Evolutionary conservation across 2,888 invertebrate species (phyloP).

Genomic region (Drosophila fungiperda): DNA sequence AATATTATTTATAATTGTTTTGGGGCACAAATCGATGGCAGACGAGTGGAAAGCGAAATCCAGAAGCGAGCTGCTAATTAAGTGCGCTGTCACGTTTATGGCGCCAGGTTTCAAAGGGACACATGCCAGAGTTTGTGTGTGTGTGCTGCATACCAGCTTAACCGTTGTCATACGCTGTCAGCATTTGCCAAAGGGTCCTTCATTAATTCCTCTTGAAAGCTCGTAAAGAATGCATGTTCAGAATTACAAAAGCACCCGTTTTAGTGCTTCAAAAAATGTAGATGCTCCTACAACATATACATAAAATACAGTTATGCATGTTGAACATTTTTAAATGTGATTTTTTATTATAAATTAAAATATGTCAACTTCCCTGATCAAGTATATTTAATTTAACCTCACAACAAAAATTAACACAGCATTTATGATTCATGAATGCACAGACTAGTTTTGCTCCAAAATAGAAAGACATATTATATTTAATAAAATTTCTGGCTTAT

Average conservation of each 20-base stretch:
- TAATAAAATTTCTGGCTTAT: too few species aligned
- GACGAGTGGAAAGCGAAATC: neutral
- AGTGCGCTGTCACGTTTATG: conserved; percentile 58
- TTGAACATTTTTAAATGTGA: neutral
- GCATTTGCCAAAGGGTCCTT: conserved; percentile 15
- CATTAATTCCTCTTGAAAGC: conserved; percentile 16
- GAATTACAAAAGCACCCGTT: neutral
- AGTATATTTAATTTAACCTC: neutral
- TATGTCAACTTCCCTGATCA: neutral
- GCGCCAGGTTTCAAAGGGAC: conserved; percentile 8
- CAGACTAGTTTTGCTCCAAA: neutral
- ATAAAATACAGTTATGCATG: neutral
- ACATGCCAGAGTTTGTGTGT: neutral
- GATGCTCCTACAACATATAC: neutral
- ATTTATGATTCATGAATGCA: neutral
- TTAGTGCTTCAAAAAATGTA: neutral
- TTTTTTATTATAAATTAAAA: neutral
- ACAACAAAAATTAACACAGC: neutral
- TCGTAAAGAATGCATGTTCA: conserved; percentile 9
- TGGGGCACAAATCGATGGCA: conserved; percentile 37
- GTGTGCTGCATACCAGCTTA: conserved; percentile 2
- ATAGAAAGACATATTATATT: neutral
- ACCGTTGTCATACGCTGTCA: conserved; percentile 55
- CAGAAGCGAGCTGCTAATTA: conserved; percentile 42
- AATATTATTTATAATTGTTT: conserved; percentile 3